Percentiles rank a stretch among this genome's conserved stretches.
Evolutionary conservation across 2,888 invertebrate genomes (phyloP).

Genomic region (Gymnocheta viridis): DNA sequence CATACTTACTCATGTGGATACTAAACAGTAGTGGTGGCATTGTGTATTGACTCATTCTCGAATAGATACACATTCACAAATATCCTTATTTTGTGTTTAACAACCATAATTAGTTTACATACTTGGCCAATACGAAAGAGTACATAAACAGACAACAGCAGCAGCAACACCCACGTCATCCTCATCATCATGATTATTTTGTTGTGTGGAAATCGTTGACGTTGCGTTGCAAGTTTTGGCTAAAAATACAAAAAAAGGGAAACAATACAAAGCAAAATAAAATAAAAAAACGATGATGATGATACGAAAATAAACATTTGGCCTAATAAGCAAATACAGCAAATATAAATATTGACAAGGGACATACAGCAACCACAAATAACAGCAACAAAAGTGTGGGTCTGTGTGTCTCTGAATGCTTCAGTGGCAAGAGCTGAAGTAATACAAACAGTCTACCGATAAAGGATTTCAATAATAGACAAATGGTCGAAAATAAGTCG

Average conservation of each 20-base stretch:
- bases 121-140: conserved; percentile 59
- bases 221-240: conserved; percentile 47
- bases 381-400: background rate
- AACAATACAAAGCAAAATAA: conserved; percentile 35
- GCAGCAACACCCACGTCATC: conserved; percentile 16
- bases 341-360: conserved; percentile 72
- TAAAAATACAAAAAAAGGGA: conserved; percentile 44
- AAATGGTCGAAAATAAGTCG: conserved; percentile 6
- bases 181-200: conserved; percentile 26
- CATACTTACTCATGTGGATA: conserved; percentile 1
- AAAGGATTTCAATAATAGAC: conserved; percentile 14
- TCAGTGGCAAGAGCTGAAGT: conserved; percentile 12
- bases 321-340: conserved; percentile 74
- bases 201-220: conserved; percentile 6
- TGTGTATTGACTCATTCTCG: background rate
- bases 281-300: conserved; percentile 60
- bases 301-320: conserved; percentile 72
- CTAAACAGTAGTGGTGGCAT: background rate
- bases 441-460: background rate
- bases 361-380: conserved; percentile 49
- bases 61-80: conserved; percentile 7
- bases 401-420: background rate
- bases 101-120: conserved; percentile 70
- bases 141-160: conserved; percentile 11
- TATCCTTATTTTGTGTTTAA: conserved; percentile 56